phyloP scores from a whole-genome alignment of 2,113 vertebrate species.

The Xenus cinereus region DNA sequence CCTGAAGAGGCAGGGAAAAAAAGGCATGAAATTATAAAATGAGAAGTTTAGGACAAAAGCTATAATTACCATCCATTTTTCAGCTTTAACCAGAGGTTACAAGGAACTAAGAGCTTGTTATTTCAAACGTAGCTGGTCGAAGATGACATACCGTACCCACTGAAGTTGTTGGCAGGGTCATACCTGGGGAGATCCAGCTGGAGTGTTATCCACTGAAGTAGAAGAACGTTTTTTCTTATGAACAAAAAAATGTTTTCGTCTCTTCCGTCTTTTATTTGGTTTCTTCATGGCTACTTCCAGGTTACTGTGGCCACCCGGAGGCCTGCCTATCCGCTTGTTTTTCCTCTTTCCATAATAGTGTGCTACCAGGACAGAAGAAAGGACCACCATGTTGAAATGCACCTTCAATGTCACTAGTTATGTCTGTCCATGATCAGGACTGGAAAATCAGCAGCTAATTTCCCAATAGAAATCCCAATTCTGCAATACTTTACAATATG shows the following conservation, averaged over 20 bases:
- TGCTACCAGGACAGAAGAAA: conserved; percentile 74
- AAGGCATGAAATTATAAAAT: background rate
- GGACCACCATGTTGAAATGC: background rate
- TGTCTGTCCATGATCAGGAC: background rate
- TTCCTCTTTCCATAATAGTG: conserved; percentile 96
- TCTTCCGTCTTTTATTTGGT: conserved; percentile 90
- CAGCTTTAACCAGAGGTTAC: background rate
- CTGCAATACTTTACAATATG: background rate
- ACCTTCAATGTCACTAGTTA: background rate
- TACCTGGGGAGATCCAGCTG: conserved; percentile 94
- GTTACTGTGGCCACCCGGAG: conserved; percentile 90
- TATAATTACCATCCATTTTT: background rate
- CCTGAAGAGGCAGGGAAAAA: conserved; percentile 68
- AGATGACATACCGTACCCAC: background rate
- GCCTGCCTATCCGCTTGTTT: conserved; percentile 90
- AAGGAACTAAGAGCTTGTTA: background rate
- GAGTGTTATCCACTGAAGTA: conserved; percentile 91
- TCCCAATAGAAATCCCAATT: background rate
- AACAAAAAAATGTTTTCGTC: conserved; percentile 93
- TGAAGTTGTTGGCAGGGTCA: background rate
- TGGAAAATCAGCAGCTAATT: background rate
- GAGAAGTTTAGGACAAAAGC: background rate
- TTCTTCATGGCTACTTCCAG: conserved; percentile 91
- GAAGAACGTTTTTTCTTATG: conserved; percentile 96
- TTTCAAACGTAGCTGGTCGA: background rate